These are phyloP conservation scores for Galeruca laticollis DNA, from an alignment of 2,888 invertebrate genomes.

Conservation along the genomic window DNA sequence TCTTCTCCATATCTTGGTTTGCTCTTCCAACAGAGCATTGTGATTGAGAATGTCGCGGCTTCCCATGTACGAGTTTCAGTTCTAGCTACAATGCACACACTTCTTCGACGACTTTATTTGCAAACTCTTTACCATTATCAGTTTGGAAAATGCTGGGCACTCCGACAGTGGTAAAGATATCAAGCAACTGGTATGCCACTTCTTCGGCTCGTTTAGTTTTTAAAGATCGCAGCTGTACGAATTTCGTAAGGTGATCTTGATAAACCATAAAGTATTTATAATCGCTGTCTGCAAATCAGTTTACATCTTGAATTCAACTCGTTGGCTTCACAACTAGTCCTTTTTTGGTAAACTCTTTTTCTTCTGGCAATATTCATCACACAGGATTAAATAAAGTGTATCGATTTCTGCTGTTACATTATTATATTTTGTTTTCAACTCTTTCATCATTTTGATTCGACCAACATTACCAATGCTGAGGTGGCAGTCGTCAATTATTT, in stretches of 20 bases:
- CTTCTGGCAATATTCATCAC: no score
- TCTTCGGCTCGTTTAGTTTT: conserved; percentile 5
- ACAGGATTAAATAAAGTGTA: no score
- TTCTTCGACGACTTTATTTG: background rate
- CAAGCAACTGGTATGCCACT: background rate
- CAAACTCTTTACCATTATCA: conserved; percentile 4
- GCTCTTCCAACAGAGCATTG: no score
- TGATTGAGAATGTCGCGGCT: no score
- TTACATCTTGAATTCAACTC: no score
- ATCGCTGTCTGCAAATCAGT: no score
- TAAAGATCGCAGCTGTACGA: background rate
- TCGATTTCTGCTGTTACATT: no score
- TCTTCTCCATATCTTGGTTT: conserved; percentile 12
- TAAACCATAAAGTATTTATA: no score
- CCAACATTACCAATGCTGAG: background rate
- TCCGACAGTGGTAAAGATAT: conserved; percentile 10
- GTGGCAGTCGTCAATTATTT: background rate
- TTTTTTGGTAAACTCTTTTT: no score
- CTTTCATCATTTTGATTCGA: conserved; percentile 1
- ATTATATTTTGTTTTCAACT: background rate
- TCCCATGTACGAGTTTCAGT: no score
- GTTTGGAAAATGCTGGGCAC: conserved; percentile 4
- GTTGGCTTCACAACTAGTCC: no score
- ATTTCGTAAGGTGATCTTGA: background rate
- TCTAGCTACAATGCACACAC: no score